phyloP scores from a whole-genome alignment of 2,888 invertebrate species.

The Dynastes tityus region DNA sequence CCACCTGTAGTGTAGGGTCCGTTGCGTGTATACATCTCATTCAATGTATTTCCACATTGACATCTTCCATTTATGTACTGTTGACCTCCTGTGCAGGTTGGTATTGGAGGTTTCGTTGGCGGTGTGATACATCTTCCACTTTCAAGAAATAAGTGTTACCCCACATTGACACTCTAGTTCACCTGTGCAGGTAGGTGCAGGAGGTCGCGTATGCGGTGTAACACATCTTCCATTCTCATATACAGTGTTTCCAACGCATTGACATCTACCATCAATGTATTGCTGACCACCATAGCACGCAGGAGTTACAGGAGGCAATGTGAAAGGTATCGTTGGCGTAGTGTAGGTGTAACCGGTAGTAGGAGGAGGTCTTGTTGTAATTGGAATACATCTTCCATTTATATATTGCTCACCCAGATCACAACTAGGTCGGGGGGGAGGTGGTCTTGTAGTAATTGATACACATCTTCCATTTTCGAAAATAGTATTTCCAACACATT shows the following conservation, averaged over 20 bases:
- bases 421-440: conserved; percentile 6
- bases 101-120: too few relatives aligned
- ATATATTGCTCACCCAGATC: conserved; percentile 23
- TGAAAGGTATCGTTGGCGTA: conserved; percentile 29
- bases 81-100: conserved; percentile 10
- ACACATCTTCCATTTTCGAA: neutral
- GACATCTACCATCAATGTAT: conserved; percentile 49
- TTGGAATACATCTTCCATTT: conserved; percentile 45
- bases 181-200: neutral
- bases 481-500: conserved; percentile 3
- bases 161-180: conserved; percentile 17
- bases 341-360: conserved; percentile 18
- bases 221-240: conserved; percentile 39
- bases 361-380: conserved; percentile 35
- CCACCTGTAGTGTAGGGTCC: too few relatives aligned
- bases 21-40: too few relatives aligned
- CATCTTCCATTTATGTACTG: conserved; percentile 29
- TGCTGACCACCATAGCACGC: conserved; percentile 5
- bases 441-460: too few relatives aligned
- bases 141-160: too few relatives aligned
- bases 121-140: too few relatives aligned
- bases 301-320: conserved; percentile 38
- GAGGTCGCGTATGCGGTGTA: conserved; percentile 3
- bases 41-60: too few relatives aligned
- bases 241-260: conserved; percentile 31